A percentile compares a stretch with the other conserved stretches of the same genome.
These are phyloP conservation scores for Papilio polytes DNA, from an alignment of 1,140 invertebrate genomes.

Conservation along the genomic window DNA sequence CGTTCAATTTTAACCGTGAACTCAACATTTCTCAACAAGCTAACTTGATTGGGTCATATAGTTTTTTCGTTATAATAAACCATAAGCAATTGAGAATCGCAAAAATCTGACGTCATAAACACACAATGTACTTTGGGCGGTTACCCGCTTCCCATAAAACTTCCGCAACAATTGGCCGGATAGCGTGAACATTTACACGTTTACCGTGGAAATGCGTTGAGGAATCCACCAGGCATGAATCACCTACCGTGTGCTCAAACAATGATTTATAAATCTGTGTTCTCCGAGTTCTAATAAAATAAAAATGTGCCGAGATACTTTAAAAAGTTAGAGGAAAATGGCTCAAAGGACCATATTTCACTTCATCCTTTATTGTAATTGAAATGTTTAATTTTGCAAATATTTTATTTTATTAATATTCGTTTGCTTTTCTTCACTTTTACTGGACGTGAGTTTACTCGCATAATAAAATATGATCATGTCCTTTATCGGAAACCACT, in stretches of 20 bases:
- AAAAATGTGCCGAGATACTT: not conserved
- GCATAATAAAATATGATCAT: not conserved
- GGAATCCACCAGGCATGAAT: conserved; percentile 32
- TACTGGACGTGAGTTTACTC: not conserved
- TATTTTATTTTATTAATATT: too few relatives aligned
- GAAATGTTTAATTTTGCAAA: too few relatives aligned
- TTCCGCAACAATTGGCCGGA: conserved; percentile 35
- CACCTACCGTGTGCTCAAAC: conserved; percentile 33
- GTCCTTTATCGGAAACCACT: conserved; percentile 20
- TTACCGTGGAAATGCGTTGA: conserved; percentile 26
- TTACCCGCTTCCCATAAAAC: conserved; percentile 32
- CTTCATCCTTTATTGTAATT: not conserved
- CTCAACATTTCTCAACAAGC: not conserved
- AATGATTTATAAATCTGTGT: conserved; percentile 6
- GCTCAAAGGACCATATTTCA: not conserved
- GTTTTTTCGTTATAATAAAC: conserved; percentile 11
- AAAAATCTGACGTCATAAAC: conserved; percentile 21
- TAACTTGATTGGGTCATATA: conserved; percentile 6
- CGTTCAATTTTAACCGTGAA: not conserved
- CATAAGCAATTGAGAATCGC: conserved; percentile 18
- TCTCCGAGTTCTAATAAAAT: not conserved
- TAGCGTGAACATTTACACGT: conserved; percentile 38
- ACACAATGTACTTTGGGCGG: conserved; percentile 23
- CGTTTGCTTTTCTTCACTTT: not conserved
- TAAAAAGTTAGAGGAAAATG: not conserved